A percentile compares a stretch with the other conserved stretches of the same genome.
Conservation (phyloP, 1,140 invertebrate genomes). For the Ceratina calcarata region DNA sequence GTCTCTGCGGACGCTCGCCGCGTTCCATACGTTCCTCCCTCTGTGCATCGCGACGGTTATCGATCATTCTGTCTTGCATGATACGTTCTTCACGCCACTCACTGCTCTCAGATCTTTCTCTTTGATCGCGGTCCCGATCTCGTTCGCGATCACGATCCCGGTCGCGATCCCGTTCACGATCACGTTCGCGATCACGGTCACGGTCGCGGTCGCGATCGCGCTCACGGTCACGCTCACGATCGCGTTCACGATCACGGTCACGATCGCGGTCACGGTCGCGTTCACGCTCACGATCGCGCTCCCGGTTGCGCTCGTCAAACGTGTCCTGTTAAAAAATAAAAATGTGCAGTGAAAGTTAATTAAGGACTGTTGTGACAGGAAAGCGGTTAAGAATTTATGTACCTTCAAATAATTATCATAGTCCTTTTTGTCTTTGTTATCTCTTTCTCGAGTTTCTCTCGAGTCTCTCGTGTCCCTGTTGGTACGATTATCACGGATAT, state of each 20-base stretch:
- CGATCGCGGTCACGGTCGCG: slow-evolving; percentile 69
- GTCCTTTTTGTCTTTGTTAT: slow-evolving; percentile 74
- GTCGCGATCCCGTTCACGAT: slow-evolving; percentile 71
- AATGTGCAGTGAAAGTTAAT: neutral
- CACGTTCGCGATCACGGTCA: slow-evolving; percentile 71
- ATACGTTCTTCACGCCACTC: slow-evolving; percentile 74
- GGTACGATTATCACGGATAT: slow-evolving; percentile 65
- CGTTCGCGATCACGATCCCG: slow-evolving; percentile 56
- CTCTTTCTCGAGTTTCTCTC: slow-evolving; percentile 68
- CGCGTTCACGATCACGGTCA: slow-evolving; percentile 71
- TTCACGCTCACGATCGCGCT: slow-evolving; percentile 69
- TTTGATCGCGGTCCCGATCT: slow-evolving; percentile 62
- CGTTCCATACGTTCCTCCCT: slow-evolving; percentile 73
- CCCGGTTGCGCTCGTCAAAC: slow-evolving; percentile 76
- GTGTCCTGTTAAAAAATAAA: slow-evolving; percentile 73
- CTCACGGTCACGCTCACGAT: slow-evolving; percentile 65
- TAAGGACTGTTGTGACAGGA: neutral
- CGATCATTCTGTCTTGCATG: slow-evolving; percentile 56
- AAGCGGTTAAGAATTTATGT: slow-evolving; percentile 23
- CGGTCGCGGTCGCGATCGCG: slow-evolving; percentile 69
- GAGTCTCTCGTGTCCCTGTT: slow-evolving; percentile 59
- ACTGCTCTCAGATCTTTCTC: slow-evolving; percentile 62
- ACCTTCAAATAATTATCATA: slow-evolving; percentile 77
- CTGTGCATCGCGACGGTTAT: slow-evolving; percentile 62
- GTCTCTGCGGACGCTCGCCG: slow-evolving; percentile 81